Percentiles rank a stretch among this genome's conserved stretches.
Conservation (phyloP, 2,797 vertebrate species). For the Microctenopoma stevenorrisi region DNA sequence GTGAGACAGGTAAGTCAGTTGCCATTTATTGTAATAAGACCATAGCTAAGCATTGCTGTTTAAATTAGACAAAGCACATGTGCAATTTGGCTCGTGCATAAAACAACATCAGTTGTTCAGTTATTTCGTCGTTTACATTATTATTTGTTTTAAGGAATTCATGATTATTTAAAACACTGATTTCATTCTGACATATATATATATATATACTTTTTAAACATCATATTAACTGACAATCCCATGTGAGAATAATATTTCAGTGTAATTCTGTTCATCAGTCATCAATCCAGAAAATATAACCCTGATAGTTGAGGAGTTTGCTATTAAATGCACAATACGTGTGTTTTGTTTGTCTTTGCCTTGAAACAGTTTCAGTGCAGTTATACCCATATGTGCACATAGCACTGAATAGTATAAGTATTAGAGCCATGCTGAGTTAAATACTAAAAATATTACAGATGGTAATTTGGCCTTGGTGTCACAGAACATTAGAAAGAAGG, state of each 20-base stretch:
- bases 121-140: no score
- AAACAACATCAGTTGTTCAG: no score
- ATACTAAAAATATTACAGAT: slow-evolving; percentile 79
- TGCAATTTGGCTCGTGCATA: neutral
- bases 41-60: neutral
- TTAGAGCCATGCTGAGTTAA: slow-evolving; percentile 18
- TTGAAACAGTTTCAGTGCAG: neutral
- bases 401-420: neutral
- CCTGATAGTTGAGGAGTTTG: no score
- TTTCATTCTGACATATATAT: neutral
- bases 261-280: no score
- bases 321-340: no score
- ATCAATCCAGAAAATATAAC: no score
- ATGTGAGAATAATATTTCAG: no score
- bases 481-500: slow-evolving; percentile 74
- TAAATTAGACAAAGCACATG: neutral
- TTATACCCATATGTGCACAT: slow-evolving; percentile 4
- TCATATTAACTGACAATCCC: no score
- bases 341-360: neutral
- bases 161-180: neutral
- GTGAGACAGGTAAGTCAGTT: neutral
- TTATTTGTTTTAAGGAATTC: neutral
- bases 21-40: neutral
- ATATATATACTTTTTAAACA: no score
- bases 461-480: slow-evolving; percentile 83